phyloP scores from a whole-genome alignment of 2,888 invertebrate species.

The Drosophila kuntzei region DNA sequence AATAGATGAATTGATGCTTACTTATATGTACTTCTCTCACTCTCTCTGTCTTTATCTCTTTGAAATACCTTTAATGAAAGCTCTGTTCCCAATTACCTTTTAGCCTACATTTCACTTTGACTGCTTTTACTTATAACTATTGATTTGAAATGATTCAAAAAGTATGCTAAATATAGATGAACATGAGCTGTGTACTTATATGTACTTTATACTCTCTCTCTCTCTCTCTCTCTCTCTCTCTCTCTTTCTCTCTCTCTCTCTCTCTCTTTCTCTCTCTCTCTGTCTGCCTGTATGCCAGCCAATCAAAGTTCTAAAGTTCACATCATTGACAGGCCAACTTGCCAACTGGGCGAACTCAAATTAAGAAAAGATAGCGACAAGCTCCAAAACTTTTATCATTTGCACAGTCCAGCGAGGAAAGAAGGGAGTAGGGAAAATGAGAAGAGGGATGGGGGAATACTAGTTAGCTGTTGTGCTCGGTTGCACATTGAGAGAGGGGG shows the following conservation, averaged over 20 bases:
- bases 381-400: slow-evolving; percentile 64
- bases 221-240: background rate
- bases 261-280: slow-evolving; percentile 2
- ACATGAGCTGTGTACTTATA: background rate
- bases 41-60: too few relatives aligned
- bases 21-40: too few relatives aligned
- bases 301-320: slow-evolving; percentile 78
- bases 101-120: background rate
- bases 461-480: slow-evolving; percentile 35
- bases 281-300: slow-evolving; percentile 38
- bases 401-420: slow-evolving; percentile 44
- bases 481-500: slow-evolving; percentile 12
- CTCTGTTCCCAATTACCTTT: slow-evolving; percentile 3
- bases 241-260: background rate
- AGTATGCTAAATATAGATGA: slow-evolving; percentile 13
- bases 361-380: slow-evolving; percentile 69
- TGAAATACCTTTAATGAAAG: background rate
- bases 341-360: slow-evolving; percentile 61
- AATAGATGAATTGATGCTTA: too few relatives aligned
- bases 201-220: background rate
- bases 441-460: slow-evolving; percentile 8
- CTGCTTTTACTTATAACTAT: background rate
- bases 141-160: background rate
- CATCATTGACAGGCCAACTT: slow-evolving; percentile 71
- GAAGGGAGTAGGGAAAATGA: slow-evolving; percentile 8